Evolutionary conservation across 2,888 invertebrate species (phyloP).

Genomic region (Xanthia togata): DNA sequence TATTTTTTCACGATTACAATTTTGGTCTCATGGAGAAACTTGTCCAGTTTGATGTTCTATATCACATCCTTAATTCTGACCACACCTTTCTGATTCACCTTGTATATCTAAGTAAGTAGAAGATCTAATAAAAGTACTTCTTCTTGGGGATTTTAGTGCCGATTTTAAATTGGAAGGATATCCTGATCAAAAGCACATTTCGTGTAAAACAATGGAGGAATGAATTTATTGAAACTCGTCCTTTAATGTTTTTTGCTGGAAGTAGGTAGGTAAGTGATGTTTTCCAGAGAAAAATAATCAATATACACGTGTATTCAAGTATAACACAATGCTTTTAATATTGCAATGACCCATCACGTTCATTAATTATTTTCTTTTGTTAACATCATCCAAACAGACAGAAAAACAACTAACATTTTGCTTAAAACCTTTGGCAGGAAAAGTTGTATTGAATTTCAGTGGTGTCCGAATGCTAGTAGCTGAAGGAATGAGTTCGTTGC

Average conservation of each 20-base stretch:
- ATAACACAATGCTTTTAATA: background rate
- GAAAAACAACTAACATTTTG: slow-evolving; percentile 15
- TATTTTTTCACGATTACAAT: no score
- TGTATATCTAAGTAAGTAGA: no score
- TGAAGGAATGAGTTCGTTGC: slow-evolving; percentile 53
- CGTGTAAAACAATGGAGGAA: background rate
- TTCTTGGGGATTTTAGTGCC: no score
- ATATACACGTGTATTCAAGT: background rate
- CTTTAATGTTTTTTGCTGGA: background rate
- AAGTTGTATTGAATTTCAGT: slow-evolving; percentile 65
- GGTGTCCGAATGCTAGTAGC: slow-evolving; percentile 35
- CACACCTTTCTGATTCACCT: no score
- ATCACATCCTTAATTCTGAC: no score
- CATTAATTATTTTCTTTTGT: slow-evolving; percentile 3
- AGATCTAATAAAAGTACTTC: no score
- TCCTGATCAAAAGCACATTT: no score
- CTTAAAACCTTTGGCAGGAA: slow-evolving; percentile 57
- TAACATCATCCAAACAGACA: background rate
- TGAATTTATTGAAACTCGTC: background rate
- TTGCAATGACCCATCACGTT: background rate
- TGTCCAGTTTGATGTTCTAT: no score
- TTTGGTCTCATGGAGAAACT: no score
- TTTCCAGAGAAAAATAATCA: background rate
- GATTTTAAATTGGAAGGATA: no score
- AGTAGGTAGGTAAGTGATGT: background rate